Percentiles rank a stretch among this genome's conserved stretches.
Evolutionary conservation across 2,113 vertebrate species (phyloP).

Genomic region (Phasianus colchicus): DNA sequence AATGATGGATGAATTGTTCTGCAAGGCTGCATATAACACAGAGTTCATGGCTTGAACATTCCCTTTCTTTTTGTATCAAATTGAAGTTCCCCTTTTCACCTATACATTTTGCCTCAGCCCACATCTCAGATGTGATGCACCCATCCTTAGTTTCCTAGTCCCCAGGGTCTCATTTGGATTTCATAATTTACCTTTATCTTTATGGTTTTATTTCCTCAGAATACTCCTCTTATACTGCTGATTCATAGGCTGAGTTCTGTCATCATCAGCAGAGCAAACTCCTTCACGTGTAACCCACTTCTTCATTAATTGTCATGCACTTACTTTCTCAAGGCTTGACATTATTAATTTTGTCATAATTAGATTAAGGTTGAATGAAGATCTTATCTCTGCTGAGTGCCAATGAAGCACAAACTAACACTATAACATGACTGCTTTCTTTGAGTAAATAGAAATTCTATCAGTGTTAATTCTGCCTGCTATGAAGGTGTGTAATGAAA

Average conservation of each 20-base stretch:
- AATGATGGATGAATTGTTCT: slow-evolving; percentile 41
- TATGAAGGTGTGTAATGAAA: neutral
- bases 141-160: neutral
- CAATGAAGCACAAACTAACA: neutral
- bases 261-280: neutral
- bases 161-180: neutral
- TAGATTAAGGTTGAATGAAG: neutral
- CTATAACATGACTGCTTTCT: neutral
- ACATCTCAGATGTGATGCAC: neutral
- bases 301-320: neutral
- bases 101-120: neutral
- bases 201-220: neutral
- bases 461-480: neutral
- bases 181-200: neutral
- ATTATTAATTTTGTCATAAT: slow-evolving; percentile 30
- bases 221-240: neutral
- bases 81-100: neutral
- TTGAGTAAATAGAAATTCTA: neutral
- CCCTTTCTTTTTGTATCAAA: neutral
- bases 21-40: neutral
- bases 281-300: neutral
- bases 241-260: neutral
- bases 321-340: neutral
- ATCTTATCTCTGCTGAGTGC: neutral
- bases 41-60: neutral